Base-by-base conservation (phyloP, 2,888 invertebrate species). In the Drosophila kambysellisi region DNA sequence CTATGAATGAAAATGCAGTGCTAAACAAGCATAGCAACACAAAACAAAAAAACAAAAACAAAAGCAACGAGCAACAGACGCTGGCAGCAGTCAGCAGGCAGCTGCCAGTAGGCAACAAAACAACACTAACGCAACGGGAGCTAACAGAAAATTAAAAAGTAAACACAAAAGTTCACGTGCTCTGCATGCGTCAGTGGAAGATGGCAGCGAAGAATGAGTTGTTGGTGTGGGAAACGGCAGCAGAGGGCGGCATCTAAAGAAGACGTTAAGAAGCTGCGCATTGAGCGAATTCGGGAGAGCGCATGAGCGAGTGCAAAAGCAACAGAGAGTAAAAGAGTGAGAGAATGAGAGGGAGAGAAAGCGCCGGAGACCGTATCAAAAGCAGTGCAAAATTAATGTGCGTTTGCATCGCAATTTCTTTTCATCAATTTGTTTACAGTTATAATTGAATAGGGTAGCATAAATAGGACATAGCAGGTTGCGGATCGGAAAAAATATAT, bases 131-230 rank as follows among this genome's bases (percentile, higher is more conserved):
- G 43, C 70, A 52, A 73, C 70, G 70, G 39, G 33, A 74, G 69
- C 70, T 56, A 61, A 73, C 74, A 76, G 84, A 82, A 88, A 85
- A 85, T 85, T 82, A 85, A 85, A 85, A 85, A 85, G 85, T 85
- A 85, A 85, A 85, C 86, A 88, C 85, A 89, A 88, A 88, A 89
- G 81, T 85, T 89, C 86, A 86, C 86, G 86, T 86, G 86, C 81
- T 86, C 54, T 48, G 85, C 80, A 81, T 79, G 79, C 69, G 61
- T 51, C 70, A 78, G 64, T 67, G 58, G 35, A 37, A 59, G 53
- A 46, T 46, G 20, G 41, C 48, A 60, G 63, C 25, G 54, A 35
- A 58, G 51, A 39, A 62, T 56, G 50, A 60, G 52, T 41, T 54
- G 50, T 57, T 2, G 48, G 12, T 25, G 63, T 46, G 15, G 7